phyloP scores from a whole-genome alignment of 2,797 vertebrate genomes.

The Diplodus sargus region DNA sequence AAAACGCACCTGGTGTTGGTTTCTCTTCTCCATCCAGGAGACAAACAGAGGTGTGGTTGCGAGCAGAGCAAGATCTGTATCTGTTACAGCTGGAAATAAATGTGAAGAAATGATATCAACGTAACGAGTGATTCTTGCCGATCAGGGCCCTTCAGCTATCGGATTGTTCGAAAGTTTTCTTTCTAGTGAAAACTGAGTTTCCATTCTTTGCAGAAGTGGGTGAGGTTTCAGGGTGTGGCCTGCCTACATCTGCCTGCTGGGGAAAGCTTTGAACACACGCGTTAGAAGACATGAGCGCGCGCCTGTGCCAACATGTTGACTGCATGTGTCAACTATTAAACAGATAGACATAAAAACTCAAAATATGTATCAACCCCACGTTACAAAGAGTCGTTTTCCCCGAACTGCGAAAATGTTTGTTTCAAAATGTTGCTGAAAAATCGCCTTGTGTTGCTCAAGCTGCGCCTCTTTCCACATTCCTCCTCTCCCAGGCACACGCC shows the following conservation, averaged over 20 bases:
- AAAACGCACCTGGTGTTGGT: conserved; percentile 13
- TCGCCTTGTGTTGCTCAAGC: conserved; percentile 52
- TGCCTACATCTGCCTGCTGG: conserved; percentile 48
- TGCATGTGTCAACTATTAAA: not conserved
- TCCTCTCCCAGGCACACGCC: conserved; percentile 83
- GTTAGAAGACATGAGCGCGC: conserved; percentile 5
- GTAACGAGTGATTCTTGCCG: not conserved
- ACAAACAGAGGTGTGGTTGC: conserved; percentile 28
- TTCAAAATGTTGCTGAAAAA: conserved; percentile 32
- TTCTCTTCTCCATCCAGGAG: conserved; percentile 11
- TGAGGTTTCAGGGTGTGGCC: conserved; percentile 69
- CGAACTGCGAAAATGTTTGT: conserved; percentile 26
- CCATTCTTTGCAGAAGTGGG: conserved; percentile 23
- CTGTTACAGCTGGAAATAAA: conserved; percentile 6
- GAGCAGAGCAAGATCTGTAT: not conserved
- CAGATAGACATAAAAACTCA: not conserved
- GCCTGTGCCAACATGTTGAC: conserved; percentile 40
- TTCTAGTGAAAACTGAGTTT: conserved; percentile 11
- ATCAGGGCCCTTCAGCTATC: not conserved
- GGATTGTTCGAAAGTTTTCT: not conserved
- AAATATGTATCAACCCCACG: too few relatives aligned
- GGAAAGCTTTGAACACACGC: conserved; percentile 43
- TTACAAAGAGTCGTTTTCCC: not conserved
- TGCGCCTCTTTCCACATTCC: conserved; percentile 79
- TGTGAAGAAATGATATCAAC: not conserved